Base-by-base conservation (phyloP, 2,797 vertebrate genomes). In the Onychomys leucogaster region DNA sequence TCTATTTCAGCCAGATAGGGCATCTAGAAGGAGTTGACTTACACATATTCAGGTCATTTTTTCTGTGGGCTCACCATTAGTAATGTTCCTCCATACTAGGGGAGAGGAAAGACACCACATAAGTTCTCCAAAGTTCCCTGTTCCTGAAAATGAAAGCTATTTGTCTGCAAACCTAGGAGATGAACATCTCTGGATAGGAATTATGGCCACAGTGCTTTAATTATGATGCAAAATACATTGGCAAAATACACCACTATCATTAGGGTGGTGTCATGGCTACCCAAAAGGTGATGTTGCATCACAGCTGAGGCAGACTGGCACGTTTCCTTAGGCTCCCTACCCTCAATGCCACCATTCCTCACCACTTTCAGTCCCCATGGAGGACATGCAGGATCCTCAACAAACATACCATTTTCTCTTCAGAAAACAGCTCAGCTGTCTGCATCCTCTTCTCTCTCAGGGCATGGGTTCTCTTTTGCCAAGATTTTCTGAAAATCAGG, bases 401-500 rank as follows among this genome's bases (percentile, higher is more conserved):
- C 11, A 46, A 43, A 95, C 13, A 76, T 13, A 7, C 37, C n/a
- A 43, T 61, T 76, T 73, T 76, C 75, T 57, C 25, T 59, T 46
- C 25, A 29, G 25, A 2, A 32, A 89, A 89, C 21, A 55, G 34
- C 27, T 76, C 71, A 14, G 41, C 46, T 6, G 12, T 76, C 23
- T 83, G 37, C 41, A 34, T 55, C 34, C n/a, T 94, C 46, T 59
- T 59, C 34, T 52, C 69, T 84, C 29, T 59, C 6, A n/a, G 14
- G 17, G 69, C 1, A 5, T 37, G 43, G 87, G 37, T 71, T 69
- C 49, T 91, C 43, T 89, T 86, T 32, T 55, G 37, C 32, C 34
- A 55, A 96, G 76, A 93, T n/a, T 46, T 83, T 90, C 90, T 91
- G 75, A 49, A 89, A 87, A 89, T 13, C 73, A 78, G 46, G 88